phyloP scores from a whole-genome alignment of 2,113 vertebrate genomes.

The Prinia subflava region DNA sequence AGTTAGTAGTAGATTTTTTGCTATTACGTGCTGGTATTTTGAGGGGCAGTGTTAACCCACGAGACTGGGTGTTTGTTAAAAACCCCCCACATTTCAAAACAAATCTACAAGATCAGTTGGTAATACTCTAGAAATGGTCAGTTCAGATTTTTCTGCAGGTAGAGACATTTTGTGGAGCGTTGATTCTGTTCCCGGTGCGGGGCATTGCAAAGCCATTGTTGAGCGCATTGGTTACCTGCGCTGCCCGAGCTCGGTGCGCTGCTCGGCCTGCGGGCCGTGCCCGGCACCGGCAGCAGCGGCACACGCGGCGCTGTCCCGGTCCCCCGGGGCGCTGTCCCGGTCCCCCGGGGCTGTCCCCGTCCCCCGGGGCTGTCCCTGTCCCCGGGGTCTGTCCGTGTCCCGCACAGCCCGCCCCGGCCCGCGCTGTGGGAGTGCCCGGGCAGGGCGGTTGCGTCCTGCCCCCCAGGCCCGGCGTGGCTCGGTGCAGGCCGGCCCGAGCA shows the following conservation, averaged over 20 bases:
- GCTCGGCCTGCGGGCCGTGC: not conserved
- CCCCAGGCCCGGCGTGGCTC: not conserved
- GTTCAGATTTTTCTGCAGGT: not conserved
- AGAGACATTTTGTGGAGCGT: not conserved
- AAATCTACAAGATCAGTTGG: not conserved
- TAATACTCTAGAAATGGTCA: not conserved
- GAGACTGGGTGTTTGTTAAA: not conserved
- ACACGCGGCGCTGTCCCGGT: too few species aligned
- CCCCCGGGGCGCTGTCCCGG: not conserved
- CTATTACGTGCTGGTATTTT: not conserved
- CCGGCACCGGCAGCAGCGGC: not conserved
- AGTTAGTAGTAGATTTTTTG: not conserved
- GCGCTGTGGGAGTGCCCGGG: not conserved
- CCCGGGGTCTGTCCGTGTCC: not conserved
- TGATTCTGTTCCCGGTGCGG: not conserved
- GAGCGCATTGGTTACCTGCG: fast-evolving
- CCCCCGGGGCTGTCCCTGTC: not conserved
- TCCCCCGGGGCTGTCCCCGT: not conserved
- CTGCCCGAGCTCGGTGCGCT: not conserved
- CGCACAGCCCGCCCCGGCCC: not conserved
- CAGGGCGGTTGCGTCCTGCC: not conserved
- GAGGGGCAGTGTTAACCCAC: not conserved
- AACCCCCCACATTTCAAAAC: not conserved
- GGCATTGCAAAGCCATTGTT: not conserved
- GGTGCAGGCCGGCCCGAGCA: not conserved